Evolutionary conservation across 1,140 invertebrate species (phyloP).

Genomic region (Ceratoteleas bidentatus): DNA sequence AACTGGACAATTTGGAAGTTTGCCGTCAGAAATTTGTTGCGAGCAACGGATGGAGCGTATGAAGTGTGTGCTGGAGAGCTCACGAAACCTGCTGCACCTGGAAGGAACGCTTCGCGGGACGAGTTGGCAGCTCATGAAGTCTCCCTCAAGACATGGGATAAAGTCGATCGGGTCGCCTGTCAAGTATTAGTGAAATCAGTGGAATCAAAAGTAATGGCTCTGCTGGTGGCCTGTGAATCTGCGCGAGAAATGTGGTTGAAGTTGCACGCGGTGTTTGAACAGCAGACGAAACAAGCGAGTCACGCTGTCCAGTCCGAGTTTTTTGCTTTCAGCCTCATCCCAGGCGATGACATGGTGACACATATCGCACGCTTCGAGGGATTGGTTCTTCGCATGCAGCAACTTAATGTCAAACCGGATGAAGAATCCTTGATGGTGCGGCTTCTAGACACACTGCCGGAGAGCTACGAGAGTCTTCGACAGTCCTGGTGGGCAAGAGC

Average conservation of each 20-base stretch:
- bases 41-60: constrained; percentile 32
- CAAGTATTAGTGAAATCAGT: constrained; percentile 23
- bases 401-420: constrained; percentile 34
- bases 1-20: too few relatives aligned
- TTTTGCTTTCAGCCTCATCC: constrained; percentile 53
- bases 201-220: constrained; percentile 35
- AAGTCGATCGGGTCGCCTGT: constrained; percentile 33
- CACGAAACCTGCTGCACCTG: constrained; percentile 9
- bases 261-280: constrained; percentile 68
- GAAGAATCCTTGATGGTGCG: constrained; percentile 37
- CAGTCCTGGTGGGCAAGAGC: constrained; percentile 46
- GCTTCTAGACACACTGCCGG: constrained; percentile 41
- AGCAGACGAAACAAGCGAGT: constrained; percentile 62
- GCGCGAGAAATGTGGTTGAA: constrained; percentile 66
- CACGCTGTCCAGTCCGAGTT: constrained; percentile 68
- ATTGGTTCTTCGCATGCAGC: constrained; percentile 46
- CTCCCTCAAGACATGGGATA: constrained; percentile 31
- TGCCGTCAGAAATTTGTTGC: constrained; percentile 25
- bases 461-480: constrained; percentile 40
- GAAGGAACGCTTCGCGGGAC: not conserved
- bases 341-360: constrained; percentile 49
- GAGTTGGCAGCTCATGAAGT: not conserved
- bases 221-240: constrained; percentile 54
- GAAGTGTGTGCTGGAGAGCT: constrained; percentile 40
- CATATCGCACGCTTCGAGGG: constrained; percentile 69